Percentiles rank a stretch among this genome's conserved stretches.
Evolutionary conservation across 2,797 vertebrate species (phyloP).

Genomic region (Microctenopoma lineatum): DNA sequence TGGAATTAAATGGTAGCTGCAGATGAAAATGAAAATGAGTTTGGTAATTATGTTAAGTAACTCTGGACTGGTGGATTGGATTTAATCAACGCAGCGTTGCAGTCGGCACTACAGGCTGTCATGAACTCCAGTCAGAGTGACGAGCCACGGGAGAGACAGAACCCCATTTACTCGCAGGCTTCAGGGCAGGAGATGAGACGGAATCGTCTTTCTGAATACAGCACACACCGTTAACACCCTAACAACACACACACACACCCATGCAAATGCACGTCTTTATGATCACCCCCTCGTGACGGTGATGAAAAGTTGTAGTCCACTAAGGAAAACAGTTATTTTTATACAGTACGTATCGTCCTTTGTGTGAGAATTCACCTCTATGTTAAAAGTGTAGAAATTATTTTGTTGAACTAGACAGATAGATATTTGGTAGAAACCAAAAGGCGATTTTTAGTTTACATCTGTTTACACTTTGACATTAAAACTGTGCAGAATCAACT

Average conservation of each 20-base stretch:
- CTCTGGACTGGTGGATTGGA: conserved; percentile 27
- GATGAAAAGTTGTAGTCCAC: not conserved
- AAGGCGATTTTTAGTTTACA: too few species aligned
- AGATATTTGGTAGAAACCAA: too few species aligned
- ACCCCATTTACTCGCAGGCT: conserved; percentile 36
- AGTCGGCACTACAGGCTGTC: conserved; percentile 31
- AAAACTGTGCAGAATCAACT: not conserved
- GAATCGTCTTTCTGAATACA: conserved; percentile 35
- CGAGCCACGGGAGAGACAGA: conserved; percentile 29
- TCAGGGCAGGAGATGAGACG: conserved; percentile 21
- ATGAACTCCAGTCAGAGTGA: conserved; percentile 45
- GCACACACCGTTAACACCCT: conserved; percentile 1
- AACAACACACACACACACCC: not conserved
- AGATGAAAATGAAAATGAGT: conserved; percentile 40
- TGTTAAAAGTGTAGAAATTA: not conserved
- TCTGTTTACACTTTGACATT: not conserved
- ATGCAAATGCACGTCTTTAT: not conserved
- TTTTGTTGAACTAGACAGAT: too few species aligned
- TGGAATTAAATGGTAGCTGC: conserved; percentile 31
- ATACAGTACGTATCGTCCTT: not conserved
- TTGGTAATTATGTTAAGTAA: conserved; percentile 53
- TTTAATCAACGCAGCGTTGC: conserved; percentile 45
- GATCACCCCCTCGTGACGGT: not conserved
- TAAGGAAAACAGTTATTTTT: not conserved
- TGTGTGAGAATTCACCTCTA: not conserved